phyloP scores from a whole-genome alignment of 2,888 invertebrate genomes.

The Zootermopsis nevadensis region DNA sequence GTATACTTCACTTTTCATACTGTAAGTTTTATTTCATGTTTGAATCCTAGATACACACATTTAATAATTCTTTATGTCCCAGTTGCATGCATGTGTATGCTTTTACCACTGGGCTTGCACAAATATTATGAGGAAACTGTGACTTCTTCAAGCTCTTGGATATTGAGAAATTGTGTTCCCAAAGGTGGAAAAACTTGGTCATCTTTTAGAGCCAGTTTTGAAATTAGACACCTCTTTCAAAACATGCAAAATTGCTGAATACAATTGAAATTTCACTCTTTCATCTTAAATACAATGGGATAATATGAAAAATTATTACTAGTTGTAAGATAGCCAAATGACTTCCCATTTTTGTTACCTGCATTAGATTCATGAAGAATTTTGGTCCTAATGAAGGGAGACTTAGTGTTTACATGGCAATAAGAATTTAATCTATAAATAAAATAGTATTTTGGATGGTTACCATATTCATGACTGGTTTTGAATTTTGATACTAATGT shows the following conservation, averaged over 20 bases:
- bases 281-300: not conserved
- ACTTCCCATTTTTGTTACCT: not conserved
- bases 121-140: not conserved
- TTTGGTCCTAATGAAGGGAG: not conserved
- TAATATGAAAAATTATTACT: not conserved
- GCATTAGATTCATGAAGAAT: not conserved
- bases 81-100: not conserved
- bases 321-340: not conserved
- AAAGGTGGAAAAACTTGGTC: not conserved
- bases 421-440: slow-evolving; percentile 20
- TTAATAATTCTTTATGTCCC: slow-evolving; percentile 10
- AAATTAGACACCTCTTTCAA: not conserved
- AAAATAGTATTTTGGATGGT: slow-evolving; percentile 22
- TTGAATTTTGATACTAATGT: slow-evolving; percentile 36
- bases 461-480: slow-evolving; percentile 29
- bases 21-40: not conserved
- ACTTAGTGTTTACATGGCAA: slow-evolving; percentile 11
- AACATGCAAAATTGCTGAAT: not conserved
- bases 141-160: not conserved
- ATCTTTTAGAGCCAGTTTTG: not conserved
- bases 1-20: not conserved
- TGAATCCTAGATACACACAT: not conserved
- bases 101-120: not conserved
- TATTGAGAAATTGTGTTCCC: not conserved
- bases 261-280: not conserved